Base-by-base conservation (phyloP, 2,888 invertebrate genomes). In the Stegophylla sp. region DNA sequence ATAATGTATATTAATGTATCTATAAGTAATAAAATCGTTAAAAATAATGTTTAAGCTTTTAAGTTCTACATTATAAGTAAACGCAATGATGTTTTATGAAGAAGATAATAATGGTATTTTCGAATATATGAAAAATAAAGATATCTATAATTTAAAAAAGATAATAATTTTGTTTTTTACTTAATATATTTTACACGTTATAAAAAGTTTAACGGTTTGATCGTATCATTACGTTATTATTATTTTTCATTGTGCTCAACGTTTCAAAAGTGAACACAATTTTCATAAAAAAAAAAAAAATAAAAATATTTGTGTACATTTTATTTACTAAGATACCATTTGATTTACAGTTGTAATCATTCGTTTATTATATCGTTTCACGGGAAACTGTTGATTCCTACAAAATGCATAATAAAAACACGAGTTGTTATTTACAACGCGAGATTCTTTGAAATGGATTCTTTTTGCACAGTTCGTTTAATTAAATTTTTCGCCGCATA, bases 271-370 rank as follows among this genome's bases (percentile, higher is more conserved):
- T 7, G 15, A 69, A 51, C 7, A 69, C 0, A 51, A 51, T 51
- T 17, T 64, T 41, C 5, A 64, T 3, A 12, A 13, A 64, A 17
- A 34, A 34, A 12, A 13, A 64, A 17, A 34, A 34, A 34, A 51
- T 34, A 34, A 34, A n/a, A 28, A 41, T 13, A 41, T 5, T 34
- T n/a, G n/a, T n/a, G n/a, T n/a, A n/a, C n/a, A n/a, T n/a, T 64
- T 51, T n/a, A 10, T 66, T n/a, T n/a, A 45, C n/a, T 13, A 7
- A 69, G 34, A 51, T 20, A 69, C 13, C 28, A 34, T 51, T 69
- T 20, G n/a, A 69, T 69, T 69, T 69, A 51, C 51, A 51, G 23
- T 51, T 61, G 34, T 28, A 28, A 51, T 69, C 51, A 17, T 69
- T 51, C 34, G 12, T 69, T 69, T 51, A 69, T 13, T 69, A 51